Base-by-base conservation (phyloP, 2,113 vertebrate genomes). In the Chloroceryle aenea region DNA sequence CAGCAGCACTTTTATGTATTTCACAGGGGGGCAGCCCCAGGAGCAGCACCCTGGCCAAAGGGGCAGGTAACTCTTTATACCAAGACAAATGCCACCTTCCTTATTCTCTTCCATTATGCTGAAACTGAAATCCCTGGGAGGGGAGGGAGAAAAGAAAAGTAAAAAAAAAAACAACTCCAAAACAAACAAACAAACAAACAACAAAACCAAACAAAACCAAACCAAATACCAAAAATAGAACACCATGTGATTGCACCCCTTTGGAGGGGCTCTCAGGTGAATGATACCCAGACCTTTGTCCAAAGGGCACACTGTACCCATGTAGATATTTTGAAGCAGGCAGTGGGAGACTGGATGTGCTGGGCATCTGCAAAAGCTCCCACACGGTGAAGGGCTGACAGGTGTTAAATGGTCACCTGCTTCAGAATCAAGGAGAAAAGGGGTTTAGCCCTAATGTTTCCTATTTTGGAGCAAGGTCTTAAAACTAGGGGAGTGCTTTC, bases 161-260 rank as follows among this genome's bases (percentile, higher is more conserved):
- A 14, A 50, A 40, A 56, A 23, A 38, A 9, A 5, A 23, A 50
- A 25, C 10, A 40, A 8, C 38, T 12, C 38, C 38, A 40, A 40
- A 40, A 40, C 38, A 40, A 40, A 10, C 38, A 40, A 40, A 10
- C 38, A 40, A 40, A 8, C 38, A 40, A 40, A 10, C 38, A 40
- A 40, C 38, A 40, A 40, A 40, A 40, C 10, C 38, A 40, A 40
- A 40, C 38, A 8, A 8, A 40, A 40, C 38, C 38, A 40, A 40
- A 40, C 38, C 38, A 9, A 40, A 40, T 40, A 40, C 38, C 38
- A 40, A 40, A 40, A 40, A 8, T 12, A 40, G 10, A 40, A 40
- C 38, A 40, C 38, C 48, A 48, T 0, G 2, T 4, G 3, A 9
- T 27, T 1, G 0, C 9, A 34, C 45, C 4, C 23, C 23, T 14